Evolutionary conservation across 2,797 vertebrate genomes (phyloP).

Genomic region (Alosa sapidissima): DNA sequence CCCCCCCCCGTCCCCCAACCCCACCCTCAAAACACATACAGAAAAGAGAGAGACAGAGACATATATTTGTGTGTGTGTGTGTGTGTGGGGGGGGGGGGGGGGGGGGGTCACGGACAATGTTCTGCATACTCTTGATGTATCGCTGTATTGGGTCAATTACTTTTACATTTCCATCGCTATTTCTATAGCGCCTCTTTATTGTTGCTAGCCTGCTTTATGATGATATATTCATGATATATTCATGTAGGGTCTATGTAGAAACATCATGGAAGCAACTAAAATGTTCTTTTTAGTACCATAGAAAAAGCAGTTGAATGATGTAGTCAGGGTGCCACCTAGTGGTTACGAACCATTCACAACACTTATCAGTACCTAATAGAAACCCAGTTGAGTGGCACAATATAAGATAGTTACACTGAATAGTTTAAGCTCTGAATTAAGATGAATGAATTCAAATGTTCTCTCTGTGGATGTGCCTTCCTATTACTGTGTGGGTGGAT

Average conservation of each 20-base stretch:
- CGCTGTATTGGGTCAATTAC: neutral
- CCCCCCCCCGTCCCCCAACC: neutral
- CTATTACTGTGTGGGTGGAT: neutral
- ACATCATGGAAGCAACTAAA: neutral
- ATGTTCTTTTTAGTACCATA: neutral
- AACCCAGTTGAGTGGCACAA: neutral
- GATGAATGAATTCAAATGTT: neutral
- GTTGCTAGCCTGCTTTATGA: neutral
- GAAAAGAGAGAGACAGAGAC: no score
- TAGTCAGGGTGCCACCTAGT: constrained; percentile 49
- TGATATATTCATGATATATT: constrained; percentile 14
- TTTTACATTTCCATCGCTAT: neutral
- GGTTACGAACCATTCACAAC: constrained; percentile 21
- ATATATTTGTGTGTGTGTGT: neutral
- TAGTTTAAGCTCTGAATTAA: neutral
- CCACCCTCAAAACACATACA: neutral
- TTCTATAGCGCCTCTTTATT: neutral
- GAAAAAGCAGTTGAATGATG: neutral
- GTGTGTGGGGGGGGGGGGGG: no score
- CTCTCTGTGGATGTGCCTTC: neutral
- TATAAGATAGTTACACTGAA: neutral
- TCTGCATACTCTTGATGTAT: neutral
- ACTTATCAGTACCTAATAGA: neutral
- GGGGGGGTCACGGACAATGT: no score
- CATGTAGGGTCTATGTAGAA: neutral